Evolutionary conservation across 2,888 invertebrate genomes (phyloP).

Genomic region (Dichetophora obliterata): DNA sequence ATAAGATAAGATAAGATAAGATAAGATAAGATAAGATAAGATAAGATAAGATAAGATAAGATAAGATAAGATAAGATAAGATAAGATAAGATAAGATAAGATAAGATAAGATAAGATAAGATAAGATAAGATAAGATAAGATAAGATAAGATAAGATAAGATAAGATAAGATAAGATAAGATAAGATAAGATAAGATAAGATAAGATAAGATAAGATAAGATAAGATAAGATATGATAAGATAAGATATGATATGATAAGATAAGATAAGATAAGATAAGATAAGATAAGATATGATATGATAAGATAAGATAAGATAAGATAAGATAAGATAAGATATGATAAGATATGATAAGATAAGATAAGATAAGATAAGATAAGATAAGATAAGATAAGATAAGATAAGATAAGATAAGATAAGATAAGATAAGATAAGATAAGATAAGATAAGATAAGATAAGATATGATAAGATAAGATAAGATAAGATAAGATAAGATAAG

Average conservation of each 20-base stretch:
- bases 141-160: conserved; percentile 30
- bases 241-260: conserved; percentile 30
- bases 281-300: background rate
- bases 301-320: conserved; percentile 7
- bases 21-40: too few relatives aligned
- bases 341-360: conserved; percentile 32
- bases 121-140: conserved; percentile 32
- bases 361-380: conserved; percentile 21
- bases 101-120: background rate
- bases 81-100: too few relatives aligned
- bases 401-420: background rate
- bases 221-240: conserved; percentile 31
- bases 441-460: conserved; percentile 28
- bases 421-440: conserved; percentile 27
- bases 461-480: conserved; percentile 13
- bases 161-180: too few relatives aligned
- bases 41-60: too few relatives aligned
- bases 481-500: background rate
- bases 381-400: conserved; percentile 5
- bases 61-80: too few relatives aligned
- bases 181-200: background rate
- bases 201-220: conserved; percentile 3
- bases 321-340: conserved; percentile 32
- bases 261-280: conserved; percentile 22
- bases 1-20: background rate